Base-by-base conservation (phyloP, 1,140 invertebrate species). In the silkworm (Bombyx mori) region DNA sequence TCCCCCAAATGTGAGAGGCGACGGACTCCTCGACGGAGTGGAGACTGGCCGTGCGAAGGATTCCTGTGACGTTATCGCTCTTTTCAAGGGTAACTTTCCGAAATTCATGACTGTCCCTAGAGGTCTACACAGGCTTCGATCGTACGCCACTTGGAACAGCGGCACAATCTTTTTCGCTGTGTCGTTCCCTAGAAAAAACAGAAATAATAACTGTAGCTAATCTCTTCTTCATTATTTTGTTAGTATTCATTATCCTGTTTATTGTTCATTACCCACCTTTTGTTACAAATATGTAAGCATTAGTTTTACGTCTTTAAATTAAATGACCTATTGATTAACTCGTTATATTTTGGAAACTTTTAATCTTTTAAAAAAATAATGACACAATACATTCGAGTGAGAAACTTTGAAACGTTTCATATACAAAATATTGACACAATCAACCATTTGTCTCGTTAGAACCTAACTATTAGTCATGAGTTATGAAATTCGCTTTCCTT, bases 81-180 rank as follows among this genome's bases (percentile, higher is more conserved):
- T 45, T 62, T 64, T 68, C 46, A 57, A 52, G 46, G 44, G 58
- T 35, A 83, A 43, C 66, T 73, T 79, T 50, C 64, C 67, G 69
- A 83, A 79, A 67, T 82, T 70, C 22, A 63, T 58, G 8, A 86
- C 51, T 0, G 83, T 84, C 18, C 79, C 79, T 60, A 86, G 63
- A 26, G 83, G 82, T 70, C 62, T 82, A 75, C 81, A 84, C 6
- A 84, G 68, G 51, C 61, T 77, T 53, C 79, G 69, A 74, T 86
- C 83, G 63, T 86, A 86, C 45, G 71, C 70, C 35, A 86, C 83
- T 78, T 86, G 83, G 65, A 86, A 86, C 53, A 86, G 66, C 46
- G 83, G 83, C 63, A 78, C 71, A 44, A 85, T 73, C 74, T 90
- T 91, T 50, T 56, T 62, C 60, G 61, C 8, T 35, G 26, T 58